These are phyloP conservation scores for Mayetiola destructor DNA, from an alignment of 2,888 invertebrate species.

Conservation along the genomic window DNA sequence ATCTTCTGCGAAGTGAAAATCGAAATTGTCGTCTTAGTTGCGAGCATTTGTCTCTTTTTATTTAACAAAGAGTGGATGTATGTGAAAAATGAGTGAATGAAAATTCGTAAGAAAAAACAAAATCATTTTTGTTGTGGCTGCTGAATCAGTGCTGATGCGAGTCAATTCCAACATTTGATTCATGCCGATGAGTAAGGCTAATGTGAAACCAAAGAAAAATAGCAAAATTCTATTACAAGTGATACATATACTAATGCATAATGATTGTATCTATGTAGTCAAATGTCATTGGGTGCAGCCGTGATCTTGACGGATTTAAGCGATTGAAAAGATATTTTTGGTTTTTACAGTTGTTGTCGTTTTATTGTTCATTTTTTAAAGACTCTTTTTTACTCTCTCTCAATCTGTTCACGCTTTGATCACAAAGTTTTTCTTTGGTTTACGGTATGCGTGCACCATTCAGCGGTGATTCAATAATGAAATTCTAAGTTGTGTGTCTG, in stretches of 20 bases:
- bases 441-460: not conserved
- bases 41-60: too few species aligned
- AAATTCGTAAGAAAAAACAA: too few species aligned
- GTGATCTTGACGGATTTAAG: conserved; percentile 12
- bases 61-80: too few species aligned
- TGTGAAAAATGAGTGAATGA: too few species aligned
- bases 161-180: not conserved
- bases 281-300: conserved; percentile 12
- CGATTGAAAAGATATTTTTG: conserved; percentile 12
- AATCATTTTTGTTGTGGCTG: too few species aligned
- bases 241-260: conserved; percentile 10
- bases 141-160: too few species aligned
- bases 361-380: too few species aligned
- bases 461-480: too few species aligned
- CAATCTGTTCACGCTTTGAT: not conserved
- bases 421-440: not conserved
- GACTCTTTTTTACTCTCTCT: not conserved
- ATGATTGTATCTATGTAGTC: not conserved
- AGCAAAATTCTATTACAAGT: not conserved
- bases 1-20: too few species aligned
- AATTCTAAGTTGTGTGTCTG: too few species aligned
- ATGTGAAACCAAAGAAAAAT: not conserved
- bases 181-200: not conserved
- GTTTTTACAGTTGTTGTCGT: conserved; percentile 5
- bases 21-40: too few species aligned